Percentiles rank a stretch among this genome's conserved stretches.
These are phyloP conservation scores for Lutjanus argentimaculatus DNA, from an alignment of 2,797 vertebrate species.

Conservation along the genomic window DNA sequence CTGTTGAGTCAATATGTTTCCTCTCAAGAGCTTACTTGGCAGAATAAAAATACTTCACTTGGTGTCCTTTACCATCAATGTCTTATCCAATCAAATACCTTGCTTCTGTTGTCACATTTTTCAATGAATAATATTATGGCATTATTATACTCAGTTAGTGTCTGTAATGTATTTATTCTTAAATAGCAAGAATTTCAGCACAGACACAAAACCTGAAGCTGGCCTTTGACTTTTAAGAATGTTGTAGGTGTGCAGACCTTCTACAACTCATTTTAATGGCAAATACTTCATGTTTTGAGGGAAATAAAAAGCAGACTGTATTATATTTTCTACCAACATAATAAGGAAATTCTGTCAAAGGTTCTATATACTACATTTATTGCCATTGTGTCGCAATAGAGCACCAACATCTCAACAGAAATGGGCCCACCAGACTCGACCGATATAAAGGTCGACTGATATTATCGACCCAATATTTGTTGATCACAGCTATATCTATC, in stretches of 20 bases:
- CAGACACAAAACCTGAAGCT: not conserved
- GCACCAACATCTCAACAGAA: no score
- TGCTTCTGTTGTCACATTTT: not conserved
- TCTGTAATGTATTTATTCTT: not conserved
- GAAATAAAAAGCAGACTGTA: not conserved
- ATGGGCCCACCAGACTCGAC: no score
- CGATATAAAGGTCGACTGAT: no score
- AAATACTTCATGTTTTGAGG: not conserved
- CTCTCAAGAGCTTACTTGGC: slow-evolving; percentile 14
- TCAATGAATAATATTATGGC: not conserved
- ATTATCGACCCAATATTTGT: no score
- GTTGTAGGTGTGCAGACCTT: no score
- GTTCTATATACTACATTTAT: no score
- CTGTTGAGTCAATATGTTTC: slow-evolving; percentile 48
- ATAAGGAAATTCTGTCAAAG: not conserved
- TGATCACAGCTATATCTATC: no score
- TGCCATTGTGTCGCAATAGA: no score
- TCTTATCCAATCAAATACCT: slow-evolving; percentile 21
- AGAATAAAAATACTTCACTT: slow-evolving; percentile 17
- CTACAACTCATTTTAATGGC: no score
- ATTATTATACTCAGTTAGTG: not conserved
- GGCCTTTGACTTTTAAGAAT: not conserved
- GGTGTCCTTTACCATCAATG: slow-evolving; percentile 26
- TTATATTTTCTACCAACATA: not conserved
- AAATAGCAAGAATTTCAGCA: not conserved